Conservation (phyloP, 2,888 invertebrate species). For the Patella caerulea region DNA sequence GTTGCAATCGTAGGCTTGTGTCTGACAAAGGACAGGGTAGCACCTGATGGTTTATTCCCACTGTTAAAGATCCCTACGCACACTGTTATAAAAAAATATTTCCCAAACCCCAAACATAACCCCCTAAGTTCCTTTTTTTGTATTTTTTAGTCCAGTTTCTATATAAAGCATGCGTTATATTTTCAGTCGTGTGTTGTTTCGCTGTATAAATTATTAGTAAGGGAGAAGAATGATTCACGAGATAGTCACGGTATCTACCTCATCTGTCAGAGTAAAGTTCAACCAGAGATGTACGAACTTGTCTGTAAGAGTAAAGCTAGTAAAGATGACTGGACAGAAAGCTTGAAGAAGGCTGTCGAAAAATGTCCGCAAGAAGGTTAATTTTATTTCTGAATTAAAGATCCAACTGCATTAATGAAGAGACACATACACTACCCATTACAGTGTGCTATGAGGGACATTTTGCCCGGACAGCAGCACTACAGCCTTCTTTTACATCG, state of each 20-base stretch:
- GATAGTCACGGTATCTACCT: slow-evolving; percentile 91
- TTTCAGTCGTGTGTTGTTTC: slow-evolving; percentile 91
- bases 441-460: too few relatives aligned
- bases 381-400: background rate
- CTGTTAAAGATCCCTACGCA: too few relatives aligned
- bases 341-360: slow-evolving; percentile 86
- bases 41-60: too few relatives aligned
- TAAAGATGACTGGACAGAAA: slow-evolving; percentile 90
- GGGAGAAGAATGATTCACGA: slow-evolving; percentile 91
- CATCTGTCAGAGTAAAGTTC: slow-evolving; percentile 89
- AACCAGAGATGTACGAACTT: slow-evolving; percentile 97
- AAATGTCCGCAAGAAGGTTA: slow-evolving; percentile 80
- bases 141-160: background rate
- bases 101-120: too few relatives aligned
- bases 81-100: too few relatives aligned
- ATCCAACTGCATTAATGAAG: too few relatives aligned
- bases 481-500: too few relatives aligned
- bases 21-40: too few relatives aligned
- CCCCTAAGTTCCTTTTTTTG: background rate
- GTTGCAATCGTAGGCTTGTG: too few relatives aligned
- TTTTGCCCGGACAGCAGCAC: too few relatives aligned
- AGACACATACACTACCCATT: too few relatives aligned
- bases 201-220: slow-evolving; percentile 89
- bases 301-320: slow-evolving; percentile 89
- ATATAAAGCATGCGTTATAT: too few relatives aligned